phyloP scores from a whole-genome alignment of 2,113 vertebrate species.

The Mesitornis unicolor region DNA sequence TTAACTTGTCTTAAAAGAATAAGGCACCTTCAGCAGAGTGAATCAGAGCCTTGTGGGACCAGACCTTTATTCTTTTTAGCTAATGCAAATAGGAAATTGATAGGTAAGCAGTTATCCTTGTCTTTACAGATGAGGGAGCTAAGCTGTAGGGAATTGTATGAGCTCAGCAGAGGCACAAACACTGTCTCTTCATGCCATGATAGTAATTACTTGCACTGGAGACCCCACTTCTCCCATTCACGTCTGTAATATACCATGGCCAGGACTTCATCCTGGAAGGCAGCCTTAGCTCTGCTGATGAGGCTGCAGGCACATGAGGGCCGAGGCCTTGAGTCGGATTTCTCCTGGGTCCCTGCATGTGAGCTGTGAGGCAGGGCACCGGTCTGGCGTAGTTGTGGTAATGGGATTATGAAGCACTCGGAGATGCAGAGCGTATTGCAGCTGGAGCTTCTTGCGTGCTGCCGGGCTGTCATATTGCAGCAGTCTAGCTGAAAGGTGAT shows the following conservation, averaged over 20 bases:
- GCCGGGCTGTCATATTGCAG: not conserved
- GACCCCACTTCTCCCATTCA: not conserved
- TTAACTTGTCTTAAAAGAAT: not conserved
- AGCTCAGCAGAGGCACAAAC: not conserved
- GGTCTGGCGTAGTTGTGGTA: not conserved
- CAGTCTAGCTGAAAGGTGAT: not conserved
- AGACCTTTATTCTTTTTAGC: not conserved
- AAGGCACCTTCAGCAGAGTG: not conserved
- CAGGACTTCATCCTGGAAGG: not conserved
- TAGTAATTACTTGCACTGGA: not conserved
- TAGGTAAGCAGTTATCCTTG: not conserved
- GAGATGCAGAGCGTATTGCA: not conserved
- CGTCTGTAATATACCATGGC: not conserved
- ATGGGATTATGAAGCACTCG: not conserved
- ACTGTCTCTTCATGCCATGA: not conserved
- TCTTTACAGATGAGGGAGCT: not conserved
- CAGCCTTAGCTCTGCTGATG: not conserved
- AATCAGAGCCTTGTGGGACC: conserved; percentile 1
- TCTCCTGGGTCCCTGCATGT: not conserved
- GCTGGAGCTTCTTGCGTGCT: not conserved
- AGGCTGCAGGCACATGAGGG: not conserved
- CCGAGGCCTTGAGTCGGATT: not conserved
- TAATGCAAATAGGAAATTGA: not conserved
- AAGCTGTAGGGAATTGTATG: not conserved
- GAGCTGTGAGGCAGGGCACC: not conserved